phyloP scores from a whole-genome alignment of 2,797 vertebrate genomes.

The Phoebastria nigripes region DNA sequence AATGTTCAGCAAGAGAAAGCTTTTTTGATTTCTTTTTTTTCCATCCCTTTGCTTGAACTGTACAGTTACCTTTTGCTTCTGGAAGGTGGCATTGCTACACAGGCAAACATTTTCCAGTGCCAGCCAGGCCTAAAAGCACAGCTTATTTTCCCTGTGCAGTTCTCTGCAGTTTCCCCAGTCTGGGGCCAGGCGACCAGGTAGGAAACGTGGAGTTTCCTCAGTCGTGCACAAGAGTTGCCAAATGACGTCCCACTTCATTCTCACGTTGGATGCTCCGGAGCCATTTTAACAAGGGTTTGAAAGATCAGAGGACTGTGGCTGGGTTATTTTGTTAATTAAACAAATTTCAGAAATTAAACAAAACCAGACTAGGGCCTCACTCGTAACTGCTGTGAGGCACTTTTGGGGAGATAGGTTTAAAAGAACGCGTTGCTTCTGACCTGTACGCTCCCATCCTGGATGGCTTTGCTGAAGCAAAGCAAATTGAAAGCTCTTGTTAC shows the following conservation, averaged over 20 bases:
- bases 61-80: neutral
- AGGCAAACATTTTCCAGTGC: neutral
- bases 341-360: neutral
- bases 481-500: neutral
- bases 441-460: accelerated
- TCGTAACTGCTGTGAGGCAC: accelerated
- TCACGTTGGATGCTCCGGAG: accelerated
- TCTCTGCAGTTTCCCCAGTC: neutral
- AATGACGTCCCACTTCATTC: neutral
- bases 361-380: neutral
- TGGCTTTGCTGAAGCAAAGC: neutral
- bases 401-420: neutral
- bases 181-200: neutral
- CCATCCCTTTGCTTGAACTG: neutral
- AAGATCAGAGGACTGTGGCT: neutral
- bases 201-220: neutral
- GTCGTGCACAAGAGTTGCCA: neutral
- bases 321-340: neutral
- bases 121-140: neutral
- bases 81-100: neutral
- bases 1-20: neutral
- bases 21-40: neutral
- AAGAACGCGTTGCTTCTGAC: neutral
- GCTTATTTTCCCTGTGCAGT: neutral
- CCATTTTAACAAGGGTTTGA: neutral